Evolutionary conservation across 2,888 invertebrate genomes (phyloP).

Genomic region (Aleiodes testaceus): DNA sequence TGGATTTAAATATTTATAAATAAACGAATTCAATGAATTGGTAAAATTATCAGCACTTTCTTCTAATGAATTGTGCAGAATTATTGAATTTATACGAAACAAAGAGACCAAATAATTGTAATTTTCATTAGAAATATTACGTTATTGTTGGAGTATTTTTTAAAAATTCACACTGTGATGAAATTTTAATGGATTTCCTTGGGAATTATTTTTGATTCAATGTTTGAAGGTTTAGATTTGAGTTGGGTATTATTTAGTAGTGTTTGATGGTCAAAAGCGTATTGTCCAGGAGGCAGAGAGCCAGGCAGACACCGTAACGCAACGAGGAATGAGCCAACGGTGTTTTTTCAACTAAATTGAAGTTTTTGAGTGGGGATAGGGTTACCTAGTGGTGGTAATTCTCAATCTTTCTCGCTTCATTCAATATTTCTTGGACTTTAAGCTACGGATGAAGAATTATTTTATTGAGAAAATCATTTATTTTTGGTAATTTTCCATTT

Average conservation of each 20-base stretch:
- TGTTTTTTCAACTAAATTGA: constrained; percentile 33
- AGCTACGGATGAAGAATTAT: neutral
- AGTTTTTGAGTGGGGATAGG: constrained; percentile 10
- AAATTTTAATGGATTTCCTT: too few relatives aligned
- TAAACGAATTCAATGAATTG: neutral
- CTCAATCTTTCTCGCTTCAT: constrained; percentile 1
- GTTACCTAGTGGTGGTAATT: constrained; percentile 6
- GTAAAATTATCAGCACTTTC: too few relatives aligned
- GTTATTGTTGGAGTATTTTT: too few relatives aligned
- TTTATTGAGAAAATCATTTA: neutral
- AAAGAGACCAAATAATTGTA: too few relatives aligned
- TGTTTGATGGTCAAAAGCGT: neutral
- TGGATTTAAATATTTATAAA: neutral
- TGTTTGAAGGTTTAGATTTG: too few relatives aligned
- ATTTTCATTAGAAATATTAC: too few relatives aligned
- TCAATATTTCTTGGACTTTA: neutral
- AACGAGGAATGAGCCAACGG: constrained; percentile 43
- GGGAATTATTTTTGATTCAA: too few relatives aligned
- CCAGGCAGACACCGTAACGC: constrained; percentile 33
- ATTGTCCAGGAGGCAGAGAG: constrained; percentile 6
- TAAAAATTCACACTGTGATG: too few relatives aligned
- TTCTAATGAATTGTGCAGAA: too few relatives aligned
- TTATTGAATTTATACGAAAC: too few relatives aligned
- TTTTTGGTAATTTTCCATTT: constrained; percentile 5
- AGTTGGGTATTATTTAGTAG: neutral